Conservation (phyloP, 2,797 vertebrate species). For the Crossoptilon crossoptilon region DNA sequence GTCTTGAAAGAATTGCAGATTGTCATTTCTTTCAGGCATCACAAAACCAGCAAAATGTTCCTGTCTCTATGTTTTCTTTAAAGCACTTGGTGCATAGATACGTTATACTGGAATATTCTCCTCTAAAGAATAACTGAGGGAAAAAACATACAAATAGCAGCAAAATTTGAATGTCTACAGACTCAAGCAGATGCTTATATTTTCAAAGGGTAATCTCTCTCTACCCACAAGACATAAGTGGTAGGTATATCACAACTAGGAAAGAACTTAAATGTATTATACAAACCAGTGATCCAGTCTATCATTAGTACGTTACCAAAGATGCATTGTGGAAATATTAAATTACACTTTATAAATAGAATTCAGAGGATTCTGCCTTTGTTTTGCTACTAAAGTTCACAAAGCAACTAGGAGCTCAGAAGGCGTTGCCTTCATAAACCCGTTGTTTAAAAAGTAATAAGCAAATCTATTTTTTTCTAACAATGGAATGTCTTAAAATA, state of each 20-base stretch:
- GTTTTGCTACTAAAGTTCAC: neutral
- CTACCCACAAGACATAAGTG: neutral
- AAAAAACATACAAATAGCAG: neutral
- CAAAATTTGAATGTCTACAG: neutral
- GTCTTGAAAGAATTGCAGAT: neutral
- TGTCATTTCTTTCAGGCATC: neutral
- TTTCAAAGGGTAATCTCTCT: neutral
- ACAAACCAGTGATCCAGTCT: neutral
- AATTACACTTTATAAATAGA: neutral
- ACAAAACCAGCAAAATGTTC: neutral
- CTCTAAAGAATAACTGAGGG: neutral
- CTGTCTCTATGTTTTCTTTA: neutral
- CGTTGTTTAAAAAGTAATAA: neutral
- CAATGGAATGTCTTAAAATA: neutral
- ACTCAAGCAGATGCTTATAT: neutral
- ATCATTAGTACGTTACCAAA: neutral
- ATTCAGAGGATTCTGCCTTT: neutral
- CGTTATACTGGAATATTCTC: neutral
- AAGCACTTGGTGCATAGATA: neutral
- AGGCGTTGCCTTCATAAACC: neutral
- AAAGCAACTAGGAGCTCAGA: neutral
- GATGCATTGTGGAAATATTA: neutral
- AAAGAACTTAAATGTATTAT: neutral
- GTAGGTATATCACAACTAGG: neutral
- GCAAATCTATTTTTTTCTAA: neutral